These are phyloP conservation scores for Willisornis vidua DNA, from an alignment of 2,113 vertebrate genomes.

Conservation along the genomic window DNA sequence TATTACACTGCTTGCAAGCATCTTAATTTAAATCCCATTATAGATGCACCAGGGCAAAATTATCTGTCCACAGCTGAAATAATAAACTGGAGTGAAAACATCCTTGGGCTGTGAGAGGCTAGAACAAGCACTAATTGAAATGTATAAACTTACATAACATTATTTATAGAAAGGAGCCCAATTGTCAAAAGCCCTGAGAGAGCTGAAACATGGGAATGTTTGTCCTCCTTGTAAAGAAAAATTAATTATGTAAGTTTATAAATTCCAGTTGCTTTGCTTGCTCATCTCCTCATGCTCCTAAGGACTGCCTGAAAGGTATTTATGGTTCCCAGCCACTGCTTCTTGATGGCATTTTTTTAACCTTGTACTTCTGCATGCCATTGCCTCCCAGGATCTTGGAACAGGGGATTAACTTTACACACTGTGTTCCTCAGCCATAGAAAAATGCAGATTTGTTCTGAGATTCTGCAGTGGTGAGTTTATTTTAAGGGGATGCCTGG, in stretches of 20 bases:
- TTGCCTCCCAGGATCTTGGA: not conserved
- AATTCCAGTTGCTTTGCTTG: conserved; percentile 41
- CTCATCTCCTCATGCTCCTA: not conserved
- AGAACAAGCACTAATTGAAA: conserved; percentile 29
- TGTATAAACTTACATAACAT: conserved; percentile 32
- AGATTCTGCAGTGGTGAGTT: not conserved
- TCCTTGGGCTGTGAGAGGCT: conserved; percentile 25
- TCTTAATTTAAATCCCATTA: conserved; percentile 34
- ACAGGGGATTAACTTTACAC: not conserved
- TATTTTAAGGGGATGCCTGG: not conserved
- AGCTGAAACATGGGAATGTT: conserved; percentile 34
- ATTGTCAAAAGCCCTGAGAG: conserved; percentile 25
- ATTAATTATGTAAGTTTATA: conserved; percentile 52
- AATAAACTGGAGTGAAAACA: conserved; percentile 40
- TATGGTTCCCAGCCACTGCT: not conserved
- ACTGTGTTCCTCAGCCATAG: fast-evolving
- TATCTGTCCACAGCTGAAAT: conserved; percentile 25
- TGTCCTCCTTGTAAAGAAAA: not conserved
- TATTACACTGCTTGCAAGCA: not conserved
- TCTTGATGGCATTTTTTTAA: not conserved
- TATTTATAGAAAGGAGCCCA: conserved; percentile 49
- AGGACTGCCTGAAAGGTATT: conserved; percentile 34
- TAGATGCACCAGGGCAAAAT: conserved; percentile 4
- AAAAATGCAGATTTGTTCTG: not conserved
- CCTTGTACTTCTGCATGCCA: not conserved